Percentiles rank a stretch among this genome's conserved stretches.
Evolutionary conservation across 2,888 invertebrate genomes (phyloP).

Genomic region (Calameuta filiformis): DNA sequence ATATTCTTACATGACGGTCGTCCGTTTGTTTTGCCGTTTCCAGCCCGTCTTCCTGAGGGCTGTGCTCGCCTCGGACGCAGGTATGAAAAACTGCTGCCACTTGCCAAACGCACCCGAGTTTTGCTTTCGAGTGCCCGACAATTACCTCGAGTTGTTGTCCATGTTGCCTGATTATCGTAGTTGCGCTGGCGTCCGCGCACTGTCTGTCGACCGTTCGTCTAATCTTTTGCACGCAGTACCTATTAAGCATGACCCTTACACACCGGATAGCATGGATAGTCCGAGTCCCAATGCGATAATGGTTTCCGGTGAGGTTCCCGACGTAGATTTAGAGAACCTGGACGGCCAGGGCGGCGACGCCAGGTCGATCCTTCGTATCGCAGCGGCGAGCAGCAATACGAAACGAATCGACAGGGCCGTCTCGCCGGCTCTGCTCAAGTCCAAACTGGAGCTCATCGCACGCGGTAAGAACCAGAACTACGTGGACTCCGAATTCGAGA

Average conservation of each 20-base stretch:
- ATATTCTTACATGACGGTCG: slow-evolving; percentile 31
- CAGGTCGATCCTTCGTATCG: slow-evolving; percentile 14
- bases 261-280: slow-evolving; percentile 85
- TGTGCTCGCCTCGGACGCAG: slow-evolving; percentile 79
- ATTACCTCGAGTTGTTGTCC: slow-evolving; percentile 56
- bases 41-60: slow-evolving; percentile 86
- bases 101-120: slow-evolving; percentile 52
- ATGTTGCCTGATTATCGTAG: slow-evolving; percentile 63
- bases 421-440: slow-evolving; percentile 57
- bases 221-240: slow-evolving; percentile 69
- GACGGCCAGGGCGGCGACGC: slow-evolving; percentile 25
- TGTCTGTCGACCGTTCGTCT: slow-evolving; percentile 67
- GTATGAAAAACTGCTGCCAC: slow-evolving; percentile 77
- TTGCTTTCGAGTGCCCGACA: slow-evolving; percentile 63
- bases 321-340: slow-evolving; percentile 38
- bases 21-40: slow-evolving; percentile 58
- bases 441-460: slow-evolving; percentile 55
- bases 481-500: slow-evolving; percentile 13
- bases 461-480: slow-evolving; percentile 28
- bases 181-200: slow-evolving; percentile 63
- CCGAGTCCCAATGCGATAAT: slow-evolving; percentile 71
- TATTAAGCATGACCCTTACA: slow-evolving; percentile 77
- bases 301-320: slow-evolving; percentile 38
- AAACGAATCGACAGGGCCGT: slow-evolving; percentile 51
- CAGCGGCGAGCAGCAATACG: slow-evolving; percentile 11